Evolutionary conservation across 2,888 invertebrate species (phyloP).

Genomic region (Cryptosula pallasiana): DNA sequence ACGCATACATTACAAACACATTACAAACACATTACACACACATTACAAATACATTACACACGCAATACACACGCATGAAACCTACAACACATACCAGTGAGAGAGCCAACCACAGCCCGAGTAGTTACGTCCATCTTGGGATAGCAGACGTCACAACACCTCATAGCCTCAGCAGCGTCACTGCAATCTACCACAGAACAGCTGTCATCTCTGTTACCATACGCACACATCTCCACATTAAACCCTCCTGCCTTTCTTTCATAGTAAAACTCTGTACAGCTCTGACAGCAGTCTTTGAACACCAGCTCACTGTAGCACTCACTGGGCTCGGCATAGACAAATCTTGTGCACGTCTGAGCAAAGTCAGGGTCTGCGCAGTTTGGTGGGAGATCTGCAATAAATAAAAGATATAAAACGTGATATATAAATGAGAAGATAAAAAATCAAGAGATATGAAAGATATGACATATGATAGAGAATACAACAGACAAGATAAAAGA

Average conservation of each 20-base stretch:
- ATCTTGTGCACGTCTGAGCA: neutral
- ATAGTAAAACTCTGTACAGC: slow-evolving; percentile 3
- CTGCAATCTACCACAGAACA: neutral
- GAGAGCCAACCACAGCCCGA: neutral
- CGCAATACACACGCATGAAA: neutral
- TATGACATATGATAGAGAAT: too few relatives aligned
- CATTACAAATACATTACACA: too few relatives aligned
- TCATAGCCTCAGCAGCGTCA: neutral
- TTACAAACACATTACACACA: too few relatives aligned
- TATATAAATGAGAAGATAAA: too few relatives aligned
- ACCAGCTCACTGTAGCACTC: neutral
- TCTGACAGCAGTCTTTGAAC: neutral
- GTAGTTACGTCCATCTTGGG: neutral
- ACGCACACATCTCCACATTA: slow-evolving; percentile 13
- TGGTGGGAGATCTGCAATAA: neutral
- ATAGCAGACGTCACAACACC: slow-evolving; percentile 6
- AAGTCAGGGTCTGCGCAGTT: neutral
- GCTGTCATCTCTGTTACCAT: neutral
- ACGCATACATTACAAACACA: too few relatives aligned
- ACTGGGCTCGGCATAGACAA: neutral
- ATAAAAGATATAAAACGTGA: too few relatives aligned
- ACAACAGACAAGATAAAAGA: too few relatives aligned
- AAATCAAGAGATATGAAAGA: too few relatives aligned
- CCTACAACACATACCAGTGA: neutral
- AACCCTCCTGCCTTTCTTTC: neutral